Base-by-base conservation (phyloP, 2,888 invertebrate species). In the Eupithecia tripunctaria region DNA sequence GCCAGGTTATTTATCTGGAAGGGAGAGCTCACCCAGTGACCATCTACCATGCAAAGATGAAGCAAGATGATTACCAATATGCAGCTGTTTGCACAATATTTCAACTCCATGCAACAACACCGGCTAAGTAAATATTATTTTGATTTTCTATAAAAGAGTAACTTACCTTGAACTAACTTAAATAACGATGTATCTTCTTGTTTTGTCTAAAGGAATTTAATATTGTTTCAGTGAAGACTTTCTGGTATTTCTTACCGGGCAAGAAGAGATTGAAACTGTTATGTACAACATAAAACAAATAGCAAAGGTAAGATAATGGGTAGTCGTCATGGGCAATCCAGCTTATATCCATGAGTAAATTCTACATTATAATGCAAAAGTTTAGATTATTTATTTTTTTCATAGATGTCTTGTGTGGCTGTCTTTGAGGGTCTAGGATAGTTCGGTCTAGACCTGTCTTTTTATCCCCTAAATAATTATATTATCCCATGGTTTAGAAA, bases 211-310 rank as follows among this genome's bases (percentile, higher is more conserved):
- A 27, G 15, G 29, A 14, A 25, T 60, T 29, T 60, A 14, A 3
- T 60, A 18, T 29, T 60, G 27, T 96, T 96, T 81, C 89, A 98
- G 97, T 84, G 96, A 98, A 81, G 98, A 98, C 88, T 97, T 99
- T 80, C 94, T 99, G 70, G 97, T 99, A 56, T 99, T 99, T 92
- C 93, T 99, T 72, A 99, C 99, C 66, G 99, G 99, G 0, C 99
- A 99, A 93, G 99, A 99, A 90, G 99, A 99, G 95, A 99, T 99
- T 78, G 99, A 99, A 91, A 95, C 96, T n/a, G 95, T 97, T 78
- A 96, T 96, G 76, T 95, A 96, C 80, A 97, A 96, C 85, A 97
- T 98, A 60, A 95, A 96, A 80, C 95, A 96, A 84, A 95, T 97
- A 78, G 95, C 96, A 0, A 97, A 96, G 91, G 97, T 96, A 88